Evolutionary conservation across 2,797 vertebrate species (phyloP), one percentile per base, ranked within the genome.

Genomic region (Toxotes lorentzi): DNA sequence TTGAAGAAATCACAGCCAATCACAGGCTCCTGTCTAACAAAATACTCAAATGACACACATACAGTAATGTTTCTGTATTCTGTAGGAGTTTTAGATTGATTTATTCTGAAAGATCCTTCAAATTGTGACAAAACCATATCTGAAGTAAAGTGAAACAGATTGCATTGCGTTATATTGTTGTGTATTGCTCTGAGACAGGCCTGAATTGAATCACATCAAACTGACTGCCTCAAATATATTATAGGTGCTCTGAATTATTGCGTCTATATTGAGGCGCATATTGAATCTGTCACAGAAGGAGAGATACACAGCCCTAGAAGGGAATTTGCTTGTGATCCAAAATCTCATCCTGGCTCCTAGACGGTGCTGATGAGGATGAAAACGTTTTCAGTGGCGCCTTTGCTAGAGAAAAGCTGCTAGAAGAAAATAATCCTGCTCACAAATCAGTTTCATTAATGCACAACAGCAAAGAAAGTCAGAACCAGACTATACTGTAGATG

Each of bases 61-160:
- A 23, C 53, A 72, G 47, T 34, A 43, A 24, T 51, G 34, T 12
- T 1, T 70, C 30, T 63, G 61, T 73, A 41, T 70, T 79, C 30
- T 65, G 68, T 30, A n/a, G 56, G 32, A 79, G 59, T 64, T 82
- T 83, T 27, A 61, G 68, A 62, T 76, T 75, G 61, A 76, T 85
- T 82, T 75, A 78, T 71, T 77, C 54, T 58, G 58, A 85, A 76
- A 62, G 53, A 78, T 79, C 60, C 62, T 54, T 88, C 62, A 79
- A 66, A 83, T 53, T 0, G 79, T 45, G 61, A 83, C 76, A 61
- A 81, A 83, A 60, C 41, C 40, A 61, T 57, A 66, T 80, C 86
- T 86, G 79, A 91, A 87, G 66, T 82, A 78, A 87, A 87, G 74
- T 62, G 66, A 81, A 88, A 84, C 73, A 82, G 76, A 91, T 89